Base-by-base conservation (phyloP, 2,797 vertebrate species). In the Pachyuromys duprasi region DNA sequence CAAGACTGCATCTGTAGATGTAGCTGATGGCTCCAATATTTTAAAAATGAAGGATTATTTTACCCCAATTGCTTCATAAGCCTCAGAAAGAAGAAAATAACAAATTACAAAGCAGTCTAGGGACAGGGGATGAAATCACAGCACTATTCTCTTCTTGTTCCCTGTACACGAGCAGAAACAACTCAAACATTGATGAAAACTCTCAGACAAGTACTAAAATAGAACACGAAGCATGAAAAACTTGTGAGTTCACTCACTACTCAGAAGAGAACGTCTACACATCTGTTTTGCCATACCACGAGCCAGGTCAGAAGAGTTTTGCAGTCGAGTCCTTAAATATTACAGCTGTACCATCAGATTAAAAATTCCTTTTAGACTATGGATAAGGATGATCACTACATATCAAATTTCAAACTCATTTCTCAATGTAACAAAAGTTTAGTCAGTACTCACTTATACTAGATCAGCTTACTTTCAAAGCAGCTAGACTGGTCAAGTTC, bases 391-490 rank as follows among this genome's bases (percentile, higher is more conserved):
- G 18, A 63, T 79, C 81, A 60, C 90, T 83, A 55, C 3, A 22
- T 2, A 8, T 79, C 72, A 83, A 17, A 88, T 39, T 92, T 88
- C 45, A n/a, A 39, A 74, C 7, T 78, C n/a, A 92, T 86, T 79
- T 92, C 14, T 95, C 87, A 70, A 45, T 28, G 28, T 31, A 39
- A 57, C 39, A 26, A 81, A 72, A 93, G 84, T 84, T 63, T 42
- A 55, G 3, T 93, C 22, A 91, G 4, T 75, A 4, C 79, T 80
- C 65, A 63, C 57, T 33, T 57, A 14, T 83, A 55, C 55, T 62
- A 65, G 36, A 20, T n/a, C 17, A 15, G 55, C 9, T 84, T 28
- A 12, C 70, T 74, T 42, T 57, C 75, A 78, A 53, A 78, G 3
- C 63, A 84, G 42, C 79, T 55, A 62, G 39, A 5, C 60, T 78